Conservation (phyloP, 1,140 invertebrate species). For the Conus ventricosus region DNA sequence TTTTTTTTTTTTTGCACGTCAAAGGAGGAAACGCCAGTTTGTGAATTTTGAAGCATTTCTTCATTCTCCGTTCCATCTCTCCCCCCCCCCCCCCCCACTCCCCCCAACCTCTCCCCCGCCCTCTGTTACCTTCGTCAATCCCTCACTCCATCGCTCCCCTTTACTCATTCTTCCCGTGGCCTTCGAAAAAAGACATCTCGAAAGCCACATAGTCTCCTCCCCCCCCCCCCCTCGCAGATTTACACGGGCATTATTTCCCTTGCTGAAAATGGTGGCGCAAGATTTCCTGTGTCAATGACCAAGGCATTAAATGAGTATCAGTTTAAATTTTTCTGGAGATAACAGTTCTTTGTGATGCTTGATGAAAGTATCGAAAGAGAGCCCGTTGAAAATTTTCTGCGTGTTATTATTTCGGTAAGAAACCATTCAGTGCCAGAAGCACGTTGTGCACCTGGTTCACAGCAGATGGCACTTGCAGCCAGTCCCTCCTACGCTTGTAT, state of each 20-base stretch:
- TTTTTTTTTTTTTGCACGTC: too few species aligned
- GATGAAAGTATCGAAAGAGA: neutral
- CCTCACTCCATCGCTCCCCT: too few species aligned
- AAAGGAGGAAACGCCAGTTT: too few species aligned
- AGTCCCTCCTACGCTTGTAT: neutral
- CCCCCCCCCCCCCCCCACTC: neutral
- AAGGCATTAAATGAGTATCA: neutral
- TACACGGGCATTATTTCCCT: neutral
- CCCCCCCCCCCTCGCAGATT: neutral
- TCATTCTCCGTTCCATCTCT: neutral
- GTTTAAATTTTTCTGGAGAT: neutral
- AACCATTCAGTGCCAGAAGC: neutral
- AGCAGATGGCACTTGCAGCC: neutral
- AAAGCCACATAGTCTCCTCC: neutral
- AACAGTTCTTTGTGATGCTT: neutral
- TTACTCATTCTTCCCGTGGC: too few species aligned
- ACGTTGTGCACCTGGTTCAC: neutral
- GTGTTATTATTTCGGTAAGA: neutral
- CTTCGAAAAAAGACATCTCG: too few species aligned
- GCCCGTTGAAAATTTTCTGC: neutral
- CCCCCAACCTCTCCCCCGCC: too few species aligned
- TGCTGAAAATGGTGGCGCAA: constrained; percentile 14
- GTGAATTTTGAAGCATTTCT: too few species aligned
- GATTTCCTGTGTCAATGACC: constrained; percentile 5
- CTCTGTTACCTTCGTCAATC: too few species aligned